A percentile compares a stretch with the other conserved stretches of the same genome.
Conservation (phyloP, 2,113 vertebrate species). For the Nicator chloris region DNA sequence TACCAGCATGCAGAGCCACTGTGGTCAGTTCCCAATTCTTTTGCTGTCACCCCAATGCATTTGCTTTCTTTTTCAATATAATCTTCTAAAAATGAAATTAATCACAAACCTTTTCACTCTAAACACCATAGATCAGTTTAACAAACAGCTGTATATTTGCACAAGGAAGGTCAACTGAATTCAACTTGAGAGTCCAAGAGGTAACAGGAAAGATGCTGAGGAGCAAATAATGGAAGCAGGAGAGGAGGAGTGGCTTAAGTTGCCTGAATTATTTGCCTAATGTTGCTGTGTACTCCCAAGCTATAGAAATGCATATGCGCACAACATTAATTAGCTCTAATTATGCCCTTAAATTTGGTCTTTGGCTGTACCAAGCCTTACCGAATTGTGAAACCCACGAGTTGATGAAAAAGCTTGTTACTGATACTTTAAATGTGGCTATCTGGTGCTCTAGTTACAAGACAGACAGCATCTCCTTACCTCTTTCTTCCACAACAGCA, state of each 20-base stretch:
- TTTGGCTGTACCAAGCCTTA: not conserved
- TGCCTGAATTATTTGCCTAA: not conserved
- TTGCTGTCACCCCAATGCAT: accelerated
- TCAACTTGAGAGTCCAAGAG: not conserved
- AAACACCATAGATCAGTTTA: not conserved
- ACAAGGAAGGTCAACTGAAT: not conserved
- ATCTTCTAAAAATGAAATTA: not conserved
- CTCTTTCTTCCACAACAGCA: not conserved
- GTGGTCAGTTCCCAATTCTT: not conserved
- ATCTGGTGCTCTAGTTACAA: not conserved
- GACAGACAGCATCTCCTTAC: not conserved
- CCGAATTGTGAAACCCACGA: not conserved
- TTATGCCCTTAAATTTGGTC: not conserved
- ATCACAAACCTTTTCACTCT: not conserved
- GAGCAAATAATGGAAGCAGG: not conserved
- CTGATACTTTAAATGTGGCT: not conserved
- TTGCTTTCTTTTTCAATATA: not conserved
- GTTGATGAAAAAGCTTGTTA: not conserved
- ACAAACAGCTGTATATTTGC: not conserved
- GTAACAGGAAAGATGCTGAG: not conserved
- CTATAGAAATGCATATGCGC: not conserved
- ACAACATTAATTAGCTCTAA: constrained; percentile 8
- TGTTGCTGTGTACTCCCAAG: not conserved
- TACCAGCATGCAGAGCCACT: not conserved
- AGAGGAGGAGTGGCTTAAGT: not conserved